phyloP scores from a whole-genome alignment of 2,888 invertebrate genomes.

The Tinea trinotella region DNA sequence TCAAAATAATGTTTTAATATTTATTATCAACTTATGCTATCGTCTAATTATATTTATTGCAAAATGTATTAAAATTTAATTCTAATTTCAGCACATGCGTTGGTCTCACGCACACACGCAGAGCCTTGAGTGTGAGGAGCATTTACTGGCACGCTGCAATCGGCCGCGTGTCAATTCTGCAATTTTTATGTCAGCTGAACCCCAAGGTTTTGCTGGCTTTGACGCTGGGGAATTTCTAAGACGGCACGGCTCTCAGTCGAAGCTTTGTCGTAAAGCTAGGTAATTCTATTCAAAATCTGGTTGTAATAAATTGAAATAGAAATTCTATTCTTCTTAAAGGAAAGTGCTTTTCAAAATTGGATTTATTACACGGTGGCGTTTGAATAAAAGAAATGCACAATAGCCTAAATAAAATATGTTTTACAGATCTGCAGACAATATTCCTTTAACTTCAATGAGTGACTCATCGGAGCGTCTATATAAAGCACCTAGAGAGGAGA shows the following conservation, averaged over 20 bases:
- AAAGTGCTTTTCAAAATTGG: too few species aligned
- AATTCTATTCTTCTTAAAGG: too few species aligned
- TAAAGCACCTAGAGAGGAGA: slow-evolving; percentile 53
- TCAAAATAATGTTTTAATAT: too few species aligned
- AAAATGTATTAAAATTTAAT: neutral
- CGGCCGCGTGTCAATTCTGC: slow-evolving; percentile 89
- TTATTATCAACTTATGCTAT: too few species aligned
- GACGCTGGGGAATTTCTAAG: slow-evolving; percentile 86
- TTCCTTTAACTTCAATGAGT: slow-evolving; percentile 57
- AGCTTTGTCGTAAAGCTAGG: slow-evolving; percentile 84
- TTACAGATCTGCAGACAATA: slow-evolving; percentile 63
- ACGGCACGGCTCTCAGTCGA: slow-evolving; percentile 85
- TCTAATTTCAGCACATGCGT: slow-evolving; percentile 75
- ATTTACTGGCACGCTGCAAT: slow-evolving; percentile 68
- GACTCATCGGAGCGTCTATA: slow-evolving; percentile 68
- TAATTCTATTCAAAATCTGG: slow-evolving; percentile 23
- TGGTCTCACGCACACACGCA: slow-evolving; percentile 79
- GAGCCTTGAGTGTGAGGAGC: slow-evolving; percentile 75
- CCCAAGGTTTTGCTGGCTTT: slow-evolving; percentile 82
- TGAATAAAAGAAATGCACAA: neutral
- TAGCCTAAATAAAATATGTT: neutral
- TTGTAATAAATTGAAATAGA: too few species aligned
- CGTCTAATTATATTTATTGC: too few species aligned
- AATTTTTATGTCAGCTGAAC: slow-evolving; percentile 85
- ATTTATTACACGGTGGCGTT: neutral